A percentile compares a stretch with the other conserved stretches of the same genome.
Conservation (phyloP, 30 jellyfish, hydroid and myxozoan species). For the Chrysaora quinquecirrha region DNA sequence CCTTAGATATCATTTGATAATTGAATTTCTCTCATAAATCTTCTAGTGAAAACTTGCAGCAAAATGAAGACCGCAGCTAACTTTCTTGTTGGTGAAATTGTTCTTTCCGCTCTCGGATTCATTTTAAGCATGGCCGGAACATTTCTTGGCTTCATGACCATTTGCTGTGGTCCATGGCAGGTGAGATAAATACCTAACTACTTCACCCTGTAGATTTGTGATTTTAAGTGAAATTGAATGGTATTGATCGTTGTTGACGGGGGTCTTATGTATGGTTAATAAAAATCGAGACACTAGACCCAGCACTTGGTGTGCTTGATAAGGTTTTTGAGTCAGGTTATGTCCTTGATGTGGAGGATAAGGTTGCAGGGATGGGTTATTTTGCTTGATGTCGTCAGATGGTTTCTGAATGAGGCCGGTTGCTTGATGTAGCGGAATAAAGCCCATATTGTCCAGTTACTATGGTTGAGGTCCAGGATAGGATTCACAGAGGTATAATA, state of each 20-base stretch:
- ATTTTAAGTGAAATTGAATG: background rate
- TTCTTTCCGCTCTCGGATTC: conserved; percentile 67
- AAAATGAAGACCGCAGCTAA: conserved; percentile 56
- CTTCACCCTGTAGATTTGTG: background rate
- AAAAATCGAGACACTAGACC: no score
- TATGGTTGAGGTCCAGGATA: no score
- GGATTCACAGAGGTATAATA: no score
- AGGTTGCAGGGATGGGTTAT: background rate
- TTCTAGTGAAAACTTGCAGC: conserved; percentile 60
- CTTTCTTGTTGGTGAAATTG: conserved; percentile 67
- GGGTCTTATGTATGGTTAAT: background rate
- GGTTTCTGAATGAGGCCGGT: no score
- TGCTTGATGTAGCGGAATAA: no score
- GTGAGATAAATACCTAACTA: conserved; percentile 13
- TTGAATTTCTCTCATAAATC: no score
- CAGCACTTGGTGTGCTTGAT: no score
- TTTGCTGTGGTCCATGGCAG: conserved; percentile 93
- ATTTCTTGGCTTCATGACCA: conserved; percentile 79
- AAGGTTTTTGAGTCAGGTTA: no score
- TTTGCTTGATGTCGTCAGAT: no score
- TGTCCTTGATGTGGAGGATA: background rate
- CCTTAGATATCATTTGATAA: no score
- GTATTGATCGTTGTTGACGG: background rate
- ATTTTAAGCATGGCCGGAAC: conserved; percentile 54
- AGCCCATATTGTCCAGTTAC: no score